These are phyloP conservation scores for Cantharis rufa DNA, from an alignment of 2,888 invertebrate species.

Conservation along the genomic window DNA sequence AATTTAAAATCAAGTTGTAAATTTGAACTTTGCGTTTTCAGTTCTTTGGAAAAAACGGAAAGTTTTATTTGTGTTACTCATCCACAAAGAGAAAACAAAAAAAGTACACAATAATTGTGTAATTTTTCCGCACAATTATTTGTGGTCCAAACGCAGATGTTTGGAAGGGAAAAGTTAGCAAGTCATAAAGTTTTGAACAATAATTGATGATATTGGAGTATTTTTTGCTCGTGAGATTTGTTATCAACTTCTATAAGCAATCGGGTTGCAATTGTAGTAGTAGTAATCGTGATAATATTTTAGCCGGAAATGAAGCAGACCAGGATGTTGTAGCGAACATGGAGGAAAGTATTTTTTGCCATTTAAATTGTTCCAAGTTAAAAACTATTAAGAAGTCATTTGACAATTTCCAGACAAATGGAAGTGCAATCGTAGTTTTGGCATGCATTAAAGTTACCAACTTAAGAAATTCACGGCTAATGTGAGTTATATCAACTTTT, in stretches of 20 bases:
- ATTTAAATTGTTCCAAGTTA: not conserved
- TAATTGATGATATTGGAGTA: not conserved
- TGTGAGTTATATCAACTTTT: conserved; percentile 1
- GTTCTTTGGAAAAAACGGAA: too few relatives aligned
- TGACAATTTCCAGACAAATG: not conserved
- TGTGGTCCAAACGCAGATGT: too few relatives aligned
- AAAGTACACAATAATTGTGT: too few relatives aligned
- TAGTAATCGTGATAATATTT: not conserved
- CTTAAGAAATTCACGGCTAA: not conserved
- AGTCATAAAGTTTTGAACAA: too few relatives aligned
- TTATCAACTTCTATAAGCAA: not conserved
- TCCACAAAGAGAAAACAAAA: too few relatives aligned
- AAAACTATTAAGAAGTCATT: not conserved
- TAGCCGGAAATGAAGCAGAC: not conserved
- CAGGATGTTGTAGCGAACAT: not conserved
- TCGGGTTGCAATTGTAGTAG: not conserved
- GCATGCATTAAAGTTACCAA: not conserved
- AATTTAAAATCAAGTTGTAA: not conserved
- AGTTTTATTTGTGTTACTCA: too few relatives aligned
- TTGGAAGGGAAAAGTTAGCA: too few relatives aligned
- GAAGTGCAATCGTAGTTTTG: not conserved
- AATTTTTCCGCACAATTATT: too few relatives aligned
- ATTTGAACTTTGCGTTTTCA: not conserved
- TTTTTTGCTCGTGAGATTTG: not conserved
- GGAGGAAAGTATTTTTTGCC: not conserved